These are phyloP conservation scores for Andrena cerasifolii DNA, from an alignment of 1,140 invertebrate genomes.

Conservation along the genomic window DNA sequence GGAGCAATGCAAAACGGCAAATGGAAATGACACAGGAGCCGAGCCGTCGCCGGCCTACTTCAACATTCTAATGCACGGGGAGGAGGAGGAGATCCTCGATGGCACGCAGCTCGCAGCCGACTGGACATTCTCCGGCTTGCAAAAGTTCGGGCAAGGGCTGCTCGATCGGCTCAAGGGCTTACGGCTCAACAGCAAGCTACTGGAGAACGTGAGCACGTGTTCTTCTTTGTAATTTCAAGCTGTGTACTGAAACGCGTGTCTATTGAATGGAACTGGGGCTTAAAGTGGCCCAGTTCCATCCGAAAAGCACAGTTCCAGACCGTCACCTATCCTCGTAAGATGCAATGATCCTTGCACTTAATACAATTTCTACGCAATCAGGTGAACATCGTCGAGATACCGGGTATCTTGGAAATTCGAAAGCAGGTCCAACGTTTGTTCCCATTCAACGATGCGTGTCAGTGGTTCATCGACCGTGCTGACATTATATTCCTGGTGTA, in stretches of 20 bases:
- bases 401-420: slow-evolving; percentile 96
- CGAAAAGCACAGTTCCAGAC: no score
- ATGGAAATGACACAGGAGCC: slow-evolving; percentile 86
- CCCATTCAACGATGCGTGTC: slow-evolving; percentile 97
- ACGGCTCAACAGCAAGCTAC: slow-evolving; percentile 90
- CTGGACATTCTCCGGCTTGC: slow-evolving; percentile 95
- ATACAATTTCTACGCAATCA: slow-evolving; percentile 72
- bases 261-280: neutral
- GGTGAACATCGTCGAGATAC: slow-evolving; percentile 98
- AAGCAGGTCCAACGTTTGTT: slow-evolving; percentile 96
- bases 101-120: slow-evolving; percentile 96
- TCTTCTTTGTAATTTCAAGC: no score
- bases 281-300: no score
- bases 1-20: slow-evolving; percentile 68
- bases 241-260: no score
- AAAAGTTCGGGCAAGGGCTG: slow-evolving; percentile 97
- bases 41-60: slow-evolving; percentile 97
- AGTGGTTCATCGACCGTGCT: slow-evolving; percentile 98
- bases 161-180: slow-evolving; percentile 93
- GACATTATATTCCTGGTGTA: slow-evolving; percentile 98
- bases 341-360: no score
- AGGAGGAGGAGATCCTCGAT: slow-evolving; percentile 91
- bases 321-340: no score
- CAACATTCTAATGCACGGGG: slow-evolving; percentile 95
- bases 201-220: slow-evolving; percentile 90